These are phyloP conservation scores for Pangasius sanitwongsei DNA, from an alignment of 2,797 vertebrate genomes.

Conservation along the genomic window DNA sequence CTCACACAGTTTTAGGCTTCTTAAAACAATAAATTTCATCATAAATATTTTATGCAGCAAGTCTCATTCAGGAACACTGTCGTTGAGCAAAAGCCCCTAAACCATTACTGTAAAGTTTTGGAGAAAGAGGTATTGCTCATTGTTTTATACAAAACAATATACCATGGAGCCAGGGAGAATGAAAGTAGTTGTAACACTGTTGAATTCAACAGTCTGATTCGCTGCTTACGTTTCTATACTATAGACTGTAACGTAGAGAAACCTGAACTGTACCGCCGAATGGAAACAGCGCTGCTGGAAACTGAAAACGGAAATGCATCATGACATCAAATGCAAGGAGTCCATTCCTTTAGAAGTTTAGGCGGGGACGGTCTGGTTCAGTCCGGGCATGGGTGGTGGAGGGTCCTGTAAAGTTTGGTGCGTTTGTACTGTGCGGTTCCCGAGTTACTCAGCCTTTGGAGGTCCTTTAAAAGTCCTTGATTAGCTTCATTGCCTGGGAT, in stretches of 20 bases:
- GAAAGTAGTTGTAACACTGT: background rate
- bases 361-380: too few species aligned
- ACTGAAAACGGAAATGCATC: background rate
- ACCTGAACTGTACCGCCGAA: too few species aligned
- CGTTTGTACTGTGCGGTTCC: too few species aligned
- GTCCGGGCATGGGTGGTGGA: too few species aligned
- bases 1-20: background rate
- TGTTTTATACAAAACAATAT: background rate
- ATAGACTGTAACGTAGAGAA: background rate
- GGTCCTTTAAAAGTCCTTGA: background rate
- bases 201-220: too few species aligned
- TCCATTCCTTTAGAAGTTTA: background rate
- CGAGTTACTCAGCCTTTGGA: too few species aligned
- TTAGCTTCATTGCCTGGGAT: background rate
- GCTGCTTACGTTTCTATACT: background rate
- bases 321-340: background rate
- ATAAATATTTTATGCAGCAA: conserved; percentile 21
- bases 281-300: background rate
- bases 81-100: background rate
- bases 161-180: too few species aligned
- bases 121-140: background rate
- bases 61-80: background rate
- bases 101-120: background rate
- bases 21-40: background rate
- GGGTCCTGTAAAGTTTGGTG: too few species aligned